Conservation (phyloP, 2,113 vertebrate genomes). For the Ahaetulla prasina region DNA sequence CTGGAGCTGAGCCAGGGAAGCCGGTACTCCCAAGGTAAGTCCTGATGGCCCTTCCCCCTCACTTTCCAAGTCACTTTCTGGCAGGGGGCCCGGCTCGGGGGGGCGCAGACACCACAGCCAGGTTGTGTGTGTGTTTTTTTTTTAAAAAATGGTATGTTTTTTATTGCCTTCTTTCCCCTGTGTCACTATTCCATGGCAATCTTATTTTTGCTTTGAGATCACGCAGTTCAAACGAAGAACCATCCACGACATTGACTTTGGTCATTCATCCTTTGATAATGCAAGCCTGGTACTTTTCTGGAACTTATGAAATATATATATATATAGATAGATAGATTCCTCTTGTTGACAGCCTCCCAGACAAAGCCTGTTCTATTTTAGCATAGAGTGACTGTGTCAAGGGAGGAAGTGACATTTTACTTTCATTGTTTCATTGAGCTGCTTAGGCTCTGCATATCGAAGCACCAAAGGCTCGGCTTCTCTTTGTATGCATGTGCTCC, state of each 20-base stretch:
- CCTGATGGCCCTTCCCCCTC: too few relatives aligned
- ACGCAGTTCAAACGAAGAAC: rapidly evolving
- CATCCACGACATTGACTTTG: background rate
- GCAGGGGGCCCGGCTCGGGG: too few relatives aligned
- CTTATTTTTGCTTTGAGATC: background rate
- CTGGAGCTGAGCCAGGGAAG: too few relatives aligned
- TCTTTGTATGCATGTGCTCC: rapidly evolving
- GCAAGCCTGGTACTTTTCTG: background rate
- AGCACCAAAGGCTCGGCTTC: slow-evolving; percentile 21
- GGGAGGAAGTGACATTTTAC: slow-evolving; percentile 39
- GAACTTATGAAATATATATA: background rate
- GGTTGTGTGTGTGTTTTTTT: background rate
- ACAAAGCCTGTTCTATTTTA: background rate
- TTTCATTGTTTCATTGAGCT: slow-evolving; percentile 45
- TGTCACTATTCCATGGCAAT: background rate
- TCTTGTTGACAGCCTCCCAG: slow-evolving; percentile 3
- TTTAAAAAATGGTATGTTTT: background rate
- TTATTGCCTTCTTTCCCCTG: background rate
- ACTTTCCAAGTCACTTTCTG: too few relatives aligned
- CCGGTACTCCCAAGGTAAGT: too few relatives aligned
- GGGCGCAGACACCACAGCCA: too few relatives aligned
- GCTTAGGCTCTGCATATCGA: slow-evolving; percentile 36
- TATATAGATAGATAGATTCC: background rate
- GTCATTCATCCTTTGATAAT: background rate
- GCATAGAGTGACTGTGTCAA: slow-evolving; percentile 26